Evolutionary conservation across 2,888 invertebrate genomes (phyloP).

Genomic region (Temnothorax unifasciatus): DNA sequence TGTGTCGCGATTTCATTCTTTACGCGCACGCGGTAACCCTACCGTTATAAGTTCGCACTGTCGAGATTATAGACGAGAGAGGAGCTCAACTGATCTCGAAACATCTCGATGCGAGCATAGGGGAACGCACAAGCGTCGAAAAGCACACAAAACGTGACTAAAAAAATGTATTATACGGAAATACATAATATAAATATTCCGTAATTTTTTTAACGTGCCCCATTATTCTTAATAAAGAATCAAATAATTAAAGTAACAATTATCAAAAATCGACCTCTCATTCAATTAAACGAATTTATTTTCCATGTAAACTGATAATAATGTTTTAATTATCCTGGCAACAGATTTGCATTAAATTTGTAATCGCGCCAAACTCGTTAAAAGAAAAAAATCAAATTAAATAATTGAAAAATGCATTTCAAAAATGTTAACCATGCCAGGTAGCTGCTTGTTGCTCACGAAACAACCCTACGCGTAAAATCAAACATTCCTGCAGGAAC

Average conservation of each 20-base stretch:
- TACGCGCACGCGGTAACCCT: conserved; percentile 11
- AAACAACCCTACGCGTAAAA: conserved; percentile 52
- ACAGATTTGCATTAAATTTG: background rate
- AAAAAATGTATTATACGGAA: background rate
- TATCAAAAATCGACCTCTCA: background rate
- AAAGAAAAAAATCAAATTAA: background rate
- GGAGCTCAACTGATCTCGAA: conserved; percentile 14
- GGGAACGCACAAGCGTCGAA: background rate
- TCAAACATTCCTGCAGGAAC: conserved; percentile 59
- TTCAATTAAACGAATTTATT: background rate
- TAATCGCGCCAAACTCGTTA: background rate
- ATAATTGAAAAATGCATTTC: background rate
- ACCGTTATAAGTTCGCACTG: conserved; percentile 20
- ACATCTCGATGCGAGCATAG: background rate
- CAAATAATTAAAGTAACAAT: conserved; percentile 8
- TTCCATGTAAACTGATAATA: background rate
- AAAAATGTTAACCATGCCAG: background rate
- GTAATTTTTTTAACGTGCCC: background rate
- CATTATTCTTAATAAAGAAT: background rate
- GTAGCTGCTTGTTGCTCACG: conserved; percentile 38
- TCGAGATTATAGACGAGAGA: conserved; percentile 21
- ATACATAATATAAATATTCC: background rate
- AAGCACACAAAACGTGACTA: background rate
- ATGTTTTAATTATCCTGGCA: background rate
- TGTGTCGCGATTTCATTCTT: conserved; percentile 29